Evolutionary conservation across 2,797 vertebrate species (phyloP).

Genomic region (Ibycter americanus): DNA sequence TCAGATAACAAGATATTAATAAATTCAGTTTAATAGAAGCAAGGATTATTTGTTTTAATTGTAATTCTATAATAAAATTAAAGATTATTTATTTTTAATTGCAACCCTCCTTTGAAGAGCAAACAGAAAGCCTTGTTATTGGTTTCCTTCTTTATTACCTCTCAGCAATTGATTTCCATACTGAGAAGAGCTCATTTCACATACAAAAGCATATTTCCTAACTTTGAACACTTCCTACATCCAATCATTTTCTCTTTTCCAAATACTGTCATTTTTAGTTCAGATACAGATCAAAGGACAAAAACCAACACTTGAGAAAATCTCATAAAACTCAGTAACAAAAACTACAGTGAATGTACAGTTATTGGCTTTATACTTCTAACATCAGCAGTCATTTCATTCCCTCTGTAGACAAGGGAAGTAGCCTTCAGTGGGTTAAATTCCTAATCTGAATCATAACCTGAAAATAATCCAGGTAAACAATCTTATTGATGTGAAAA

Average conservation of each 20-base stretch:
- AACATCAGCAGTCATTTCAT: not conserved
- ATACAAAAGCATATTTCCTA: not conserved
- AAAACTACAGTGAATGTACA: not conserved
- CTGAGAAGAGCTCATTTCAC: not conserved
- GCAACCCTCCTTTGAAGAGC: not conserved
- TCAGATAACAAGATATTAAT: not conserved
- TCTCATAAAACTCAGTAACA: not conserved
- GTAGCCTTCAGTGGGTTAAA: not conserved
- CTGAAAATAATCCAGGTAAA: not conserved
- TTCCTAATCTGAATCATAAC: not conserved
- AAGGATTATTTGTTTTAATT: not conserved
- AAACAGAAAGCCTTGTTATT: not conserved
- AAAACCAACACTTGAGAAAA: not conserved
- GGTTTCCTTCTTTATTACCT: not conserved
- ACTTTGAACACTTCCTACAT: not conserved
- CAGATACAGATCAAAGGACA: not conserved
- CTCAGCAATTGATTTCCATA: not conserved
- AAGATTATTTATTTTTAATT: not conserved
- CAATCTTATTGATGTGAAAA: not conserved
- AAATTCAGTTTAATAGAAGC: not conserved
- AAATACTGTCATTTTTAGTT: not conserved
- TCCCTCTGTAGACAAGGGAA: not conserved
- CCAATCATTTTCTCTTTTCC: not conserved
- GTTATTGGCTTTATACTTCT: not conserved
- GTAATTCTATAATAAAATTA: not conserved